Evolutionary conservation across 1,140 invertebrate species (phyloP).

Genomic region (Drosophila equinoxialis): DNA sequence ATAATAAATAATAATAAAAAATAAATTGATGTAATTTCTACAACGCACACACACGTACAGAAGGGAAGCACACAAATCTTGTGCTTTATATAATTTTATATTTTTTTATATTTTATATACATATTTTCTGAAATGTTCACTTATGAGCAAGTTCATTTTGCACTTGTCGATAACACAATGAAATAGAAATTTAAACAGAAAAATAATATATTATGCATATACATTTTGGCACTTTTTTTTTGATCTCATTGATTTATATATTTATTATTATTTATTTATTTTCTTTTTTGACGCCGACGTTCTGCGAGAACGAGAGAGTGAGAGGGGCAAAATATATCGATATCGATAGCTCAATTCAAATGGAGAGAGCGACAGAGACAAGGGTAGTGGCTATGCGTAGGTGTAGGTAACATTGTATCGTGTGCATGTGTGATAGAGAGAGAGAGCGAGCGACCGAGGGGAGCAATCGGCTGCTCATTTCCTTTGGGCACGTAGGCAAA

Average conservation of each 20-base stretch:
- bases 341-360: slow-evolving; percentile 16
- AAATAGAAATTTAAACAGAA: slow-evolving; percentile 26
- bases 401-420: background rate
- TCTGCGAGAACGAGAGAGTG: slow-evolving; percentile 2
- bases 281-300: slow-evolving; percentile 23
- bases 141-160: slow-evolving; percentile 4
- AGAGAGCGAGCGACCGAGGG: slow-evolving; percentile 26
- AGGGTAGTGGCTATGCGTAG: slow-evolving; percentile 9
- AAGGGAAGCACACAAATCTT: slow-evolving; percentile 24
- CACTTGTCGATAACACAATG: slow-evolving; percentile 26
- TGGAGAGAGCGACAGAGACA: slow-evolving; percentile 13
- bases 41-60: background rate
- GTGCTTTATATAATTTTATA: slow-evolving; percentile 19
- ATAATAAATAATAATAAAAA: background rate
- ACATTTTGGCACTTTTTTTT: slow-evolving; percentile 23
- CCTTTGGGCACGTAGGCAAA: slow-evolving; percentile 62
- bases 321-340: slow-evolving; percentile 14
- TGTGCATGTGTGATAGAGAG: slow-evolving; percentile 18
- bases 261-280: slow-evolving; percentile 9
- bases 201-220: slow-evolving; percentile 26
- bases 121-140: slow-evolving; percentile 33
- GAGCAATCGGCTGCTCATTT: slow-evolving; percentile 37
- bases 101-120: slow-evolving; percentile 13
- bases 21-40: background rate
- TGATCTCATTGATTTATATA: slow-evolving; percentile 15